phyloP scores from a whole-genome alignment of 2,797 vertebrate species.

The Diplodus sargus region DNA sequence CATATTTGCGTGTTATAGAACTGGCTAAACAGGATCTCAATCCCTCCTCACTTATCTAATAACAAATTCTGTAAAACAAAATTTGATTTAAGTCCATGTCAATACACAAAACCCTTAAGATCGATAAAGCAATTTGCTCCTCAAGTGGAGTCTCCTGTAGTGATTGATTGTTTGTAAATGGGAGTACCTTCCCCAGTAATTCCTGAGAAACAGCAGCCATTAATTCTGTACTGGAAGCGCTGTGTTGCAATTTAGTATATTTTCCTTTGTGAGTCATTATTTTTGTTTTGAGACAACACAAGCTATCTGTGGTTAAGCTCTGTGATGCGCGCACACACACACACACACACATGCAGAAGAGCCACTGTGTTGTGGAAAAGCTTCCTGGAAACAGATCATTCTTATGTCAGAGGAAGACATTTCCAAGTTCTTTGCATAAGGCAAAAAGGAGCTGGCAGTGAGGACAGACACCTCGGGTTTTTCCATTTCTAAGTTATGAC shows the following conservation, averaged over 20 bases:
- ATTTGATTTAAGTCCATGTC: slow-evolving; percentile 15
- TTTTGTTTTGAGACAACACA: slow-evolving; percentile 38
- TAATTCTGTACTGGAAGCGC: slow-evolving; percentile 33
- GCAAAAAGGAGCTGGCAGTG: slow-evolving; percentile 35
- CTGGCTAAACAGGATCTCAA: not conserved
- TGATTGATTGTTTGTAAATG: slow-evolving; percentile 18
- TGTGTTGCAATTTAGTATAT: slow-evolving; percentile 36
- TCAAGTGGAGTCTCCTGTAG: not conserved
- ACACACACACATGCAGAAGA: slow-evolving; percentile 37
- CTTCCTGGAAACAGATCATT: slow-evolving; percentile 56
- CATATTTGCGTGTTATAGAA: not conserved
- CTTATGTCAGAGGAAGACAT: slow-evolving; percentile 41
- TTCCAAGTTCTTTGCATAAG: slow-evolving; percentile 41
- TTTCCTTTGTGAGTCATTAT: slow-evolving; percentile 42
- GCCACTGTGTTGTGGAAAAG: slow-evolving; percentile 51
- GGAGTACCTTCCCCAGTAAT: slow-evolving; percentile 10
- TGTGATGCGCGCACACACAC: slow-evolving; percentile 38
- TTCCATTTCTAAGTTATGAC: slow-evolving; percentile 43
- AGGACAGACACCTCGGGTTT: slow-evolving; percentile 36
- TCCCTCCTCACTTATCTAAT: not conserved
- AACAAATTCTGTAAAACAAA: not conserved
- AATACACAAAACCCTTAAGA: not conserved
- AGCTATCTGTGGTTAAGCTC: slow-evolving; percentile 39
- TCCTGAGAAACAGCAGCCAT: slow-evolving; percentile 24
- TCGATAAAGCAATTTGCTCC: slow-evolving; percentile 8